A percentile compares a stretch with the other conserved stretches of the same genome.
These are phyloP conservation scores for Sarcophaga bullata DNA, from an alignment of 1,140 invertebrate genomes.

Conservation along the genomic window DNA sequence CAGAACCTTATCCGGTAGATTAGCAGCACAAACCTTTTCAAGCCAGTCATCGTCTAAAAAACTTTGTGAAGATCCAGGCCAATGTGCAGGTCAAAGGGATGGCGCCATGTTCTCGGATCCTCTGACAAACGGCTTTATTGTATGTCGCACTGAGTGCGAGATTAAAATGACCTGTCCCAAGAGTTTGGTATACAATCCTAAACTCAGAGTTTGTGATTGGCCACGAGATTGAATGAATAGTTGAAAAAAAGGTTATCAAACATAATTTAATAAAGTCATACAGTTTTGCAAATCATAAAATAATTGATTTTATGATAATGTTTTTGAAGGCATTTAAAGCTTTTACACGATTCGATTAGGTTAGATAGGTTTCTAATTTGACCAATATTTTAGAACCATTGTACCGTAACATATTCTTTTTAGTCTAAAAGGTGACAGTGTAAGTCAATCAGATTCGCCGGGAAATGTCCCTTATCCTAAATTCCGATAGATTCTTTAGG, in stretches of 20 bases:
- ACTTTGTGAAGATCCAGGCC: slow-evolving; percentile 34
- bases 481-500: no score
- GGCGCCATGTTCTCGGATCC: slow-evolving; percentile 37
- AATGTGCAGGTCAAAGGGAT: slow-evolving; percentile 36
- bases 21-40: background rate
- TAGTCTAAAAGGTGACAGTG: no score
- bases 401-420: no score
- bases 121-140: slow-evolving; percentile 24
- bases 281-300: no score
- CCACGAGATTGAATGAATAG: slow-evolving; percentile 35
- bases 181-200: slow-evolving; percentile 52
- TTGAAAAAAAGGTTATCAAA: background rate
- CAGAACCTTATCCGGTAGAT: slow-evolving; percentile 45
- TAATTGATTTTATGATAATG: no score
- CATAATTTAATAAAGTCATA: no score
- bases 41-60: slow-evolving; percentile 29
- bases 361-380: no score
- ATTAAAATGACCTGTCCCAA: slow-evolving; percentile 44
- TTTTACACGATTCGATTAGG: no score
- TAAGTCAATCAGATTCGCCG: no score
- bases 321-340: no score
- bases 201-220: slow-evolving; percentile 52
- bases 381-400: no score
- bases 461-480: no score
- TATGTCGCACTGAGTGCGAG: slow-evolving; percentile 44